Conservation (phyloP, 1,140 invertebrate genomes). For the Triops cancriformis region DNA sequence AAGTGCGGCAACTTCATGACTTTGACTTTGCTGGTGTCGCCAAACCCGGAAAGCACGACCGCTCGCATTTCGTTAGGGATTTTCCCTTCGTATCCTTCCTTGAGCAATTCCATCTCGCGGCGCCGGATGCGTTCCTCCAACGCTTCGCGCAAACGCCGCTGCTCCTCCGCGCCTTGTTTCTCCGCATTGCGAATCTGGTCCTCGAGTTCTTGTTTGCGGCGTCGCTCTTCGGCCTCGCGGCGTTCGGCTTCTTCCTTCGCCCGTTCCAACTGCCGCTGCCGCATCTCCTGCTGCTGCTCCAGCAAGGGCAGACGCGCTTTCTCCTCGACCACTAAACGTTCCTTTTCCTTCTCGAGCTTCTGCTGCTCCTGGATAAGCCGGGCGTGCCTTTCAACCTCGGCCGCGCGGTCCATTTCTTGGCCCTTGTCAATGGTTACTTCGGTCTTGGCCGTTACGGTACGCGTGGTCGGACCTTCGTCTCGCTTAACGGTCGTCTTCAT, state of each 20-base stretch:
- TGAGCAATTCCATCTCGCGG: neutral
- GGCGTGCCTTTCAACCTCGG: conserved; percentile 4
- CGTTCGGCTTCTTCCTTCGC: conserved; percentile 17
- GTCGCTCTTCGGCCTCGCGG: neutral
- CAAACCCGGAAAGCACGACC: conserved; percentile 71
- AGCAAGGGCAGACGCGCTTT: neutral
- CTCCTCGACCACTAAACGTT: neutral
- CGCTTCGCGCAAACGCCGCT: neutral
- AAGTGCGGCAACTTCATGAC: conserved; percentile 69
- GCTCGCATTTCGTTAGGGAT: conserved; percentile 58
- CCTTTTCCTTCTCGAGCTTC: neutral
- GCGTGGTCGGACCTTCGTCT: neutral
- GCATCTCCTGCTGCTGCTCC: neutral
- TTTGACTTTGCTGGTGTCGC: conserved; percentile 73
- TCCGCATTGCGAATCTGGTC: neutral
- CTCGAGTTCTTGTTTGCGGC: neutral
- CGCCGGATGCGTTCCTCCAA: neutral
- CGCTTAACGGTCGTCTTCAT: neutral
- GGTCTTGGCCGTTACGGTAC: neutral
- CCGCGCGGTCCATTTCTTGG: neutral
- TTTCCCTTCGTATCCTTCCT: neutral
- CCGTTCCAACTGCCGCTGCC: neutral
- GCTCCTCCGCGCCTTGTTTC: conserved; percentile 9
- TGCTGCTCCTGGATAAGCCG: conserved; percentile 7
- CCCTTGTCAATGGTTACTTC: neutral